phyloP scores from a whole-genome alignment of 1,140 invertebrate genomes.

The Elymnias hypermnestra region DNA sequence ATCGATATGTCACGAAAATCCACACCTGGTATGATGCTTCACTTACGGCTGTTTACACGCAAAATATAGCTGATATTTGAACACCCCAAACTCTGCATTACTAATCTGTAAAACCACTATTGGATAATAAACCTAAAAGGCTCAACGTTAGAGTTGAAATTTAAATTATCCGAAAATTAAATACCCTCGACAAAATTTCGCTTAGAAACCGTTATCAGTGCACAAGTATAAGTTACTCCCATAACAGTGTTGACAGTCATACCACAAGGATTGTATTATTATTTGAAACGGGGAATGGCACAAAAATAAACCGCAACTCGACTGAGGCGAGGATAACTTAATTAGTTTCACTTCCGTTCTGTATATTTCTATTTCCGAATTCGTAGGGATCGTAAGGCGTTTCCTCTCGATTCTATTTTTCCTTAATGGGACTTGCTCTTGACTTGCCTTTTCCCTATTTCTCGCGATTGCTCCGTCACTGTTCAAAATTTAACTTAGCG shows the following conservation, averaged over 20 bases:
- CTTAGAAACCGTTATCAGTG: constrained; percentile 57
- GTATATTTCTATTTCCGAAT: constrained; percentile 72
- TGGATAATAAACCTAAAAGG: too few relatives aligned
- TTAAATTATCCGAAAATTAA: constrained; percentile 21
- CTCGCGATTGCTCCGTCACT: constrained; percentile 23
- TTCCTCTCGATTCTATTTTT: constrained; percentile 62
- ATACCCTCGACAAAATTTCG: constrained; percentile 52
- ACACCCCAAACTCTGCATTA: constrained; percentile 50
- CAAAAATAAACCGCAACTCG: constrained; percentile 66
- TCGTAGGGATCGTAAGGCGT: constrained; percentile 52
- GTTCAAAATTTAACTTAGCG: constrained; percentile 36
- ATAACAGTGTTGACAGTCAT: constrained; percentile 63
- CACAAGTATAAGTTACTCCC: constrained; percentile 57
- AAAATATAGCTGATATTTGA: constrained; percentile 66
- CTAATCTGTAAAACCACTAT: constrained; percentile 12
- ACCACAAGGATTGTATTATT: constrained; percentile 53
- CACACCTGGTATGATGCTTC: constrained; percentile 68
- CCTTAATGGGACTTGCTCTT: constrained; percentile 63
- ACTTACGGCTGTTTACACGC: constrained; percentile 66
- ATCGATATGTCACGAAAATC: constrained; percentile 66
- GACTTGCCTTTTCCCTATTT: constrained; percentile 31
- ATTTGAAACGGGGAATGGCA: constrained; percentile 52
- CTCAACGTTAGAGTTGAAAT: constrained; percentile 39
- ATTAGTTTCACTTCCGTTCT: constrained; percentile 73
- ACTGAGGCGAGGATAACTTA: constrained; percentile 66